Conservation (phyloP, 1,140 invertebrate species). For the Choristoneura fumiferana region DNA sequence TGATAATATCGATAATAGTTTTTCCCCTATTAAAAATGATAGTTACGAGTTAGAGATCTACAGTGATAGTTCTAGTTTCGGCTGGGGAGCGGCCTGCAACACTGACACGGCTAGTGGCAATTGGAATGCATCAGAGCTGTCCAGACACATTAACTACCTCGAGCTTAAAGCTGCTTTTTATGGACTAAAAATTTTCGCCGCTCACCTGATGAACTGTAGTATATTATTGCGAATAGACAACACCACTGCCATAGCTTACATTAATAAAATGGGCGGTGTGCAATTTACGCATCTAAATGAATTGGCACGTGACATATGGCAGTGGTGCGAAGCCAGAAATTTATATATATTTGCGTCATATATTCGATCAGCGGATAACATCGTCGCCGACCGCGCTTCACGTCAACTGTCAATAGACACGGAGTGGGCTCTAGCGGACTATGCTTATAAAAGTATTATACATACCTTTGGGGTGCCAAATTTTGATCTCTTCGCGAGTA, state of each 20-base stretch:
- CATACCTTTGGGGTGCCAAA: neutral
- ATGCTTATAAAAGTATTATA: slow-evolving; percentile 7
- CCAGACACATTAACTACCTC: too few relatives aligned
- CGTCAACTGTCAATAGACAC: neutral
- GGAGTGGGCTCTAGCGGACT: slow-evolving; percentile 1
- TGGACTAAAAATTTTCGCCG: slow-evolving; percentile 4
- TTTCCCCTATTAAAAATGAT: too few relatives aligned
- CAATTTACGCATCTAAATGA: slow-evolving; percentile 14
- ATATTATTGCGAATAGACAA: slow-evolving; percentile 33
- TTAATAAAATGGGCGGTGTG: slow-evolving; percentile 24
- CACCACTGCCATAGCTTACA: slow-evolving; percentile 32
- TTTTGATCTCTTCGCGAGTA: slow-evolving; percentile 3
- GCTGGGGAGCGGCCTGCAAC: slow-evolving; percentile 20
- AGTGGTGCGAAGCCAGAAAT: slow-evolving; percentile 11
- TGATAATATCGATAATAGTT: neutral
- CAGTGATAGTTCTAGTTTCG: slow-evolving; percentile 14
- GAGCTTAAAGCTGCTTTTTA: slow-evolving; percentile 7
- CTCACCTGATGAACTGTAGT: neutral
- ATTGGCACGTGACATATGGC: slow-evolving; percentile 11
- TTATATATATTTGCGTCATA: slow-evolving; percentile 11
- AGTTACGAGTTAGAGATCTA: slow-evolving; percentile 2
- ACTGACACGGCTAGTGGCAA: neutral
- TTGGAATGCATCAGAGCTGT: slow-evolving; percentile 2
- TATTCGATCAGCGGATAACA: slow-evolving; percentile 12
- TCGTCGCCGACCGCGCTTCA: slow-evolving; percentile 5